Evolutionary conservation across 2,797 vertebrate species (phyloP).

Genomic region (Manis crassicaudata): DNA sequence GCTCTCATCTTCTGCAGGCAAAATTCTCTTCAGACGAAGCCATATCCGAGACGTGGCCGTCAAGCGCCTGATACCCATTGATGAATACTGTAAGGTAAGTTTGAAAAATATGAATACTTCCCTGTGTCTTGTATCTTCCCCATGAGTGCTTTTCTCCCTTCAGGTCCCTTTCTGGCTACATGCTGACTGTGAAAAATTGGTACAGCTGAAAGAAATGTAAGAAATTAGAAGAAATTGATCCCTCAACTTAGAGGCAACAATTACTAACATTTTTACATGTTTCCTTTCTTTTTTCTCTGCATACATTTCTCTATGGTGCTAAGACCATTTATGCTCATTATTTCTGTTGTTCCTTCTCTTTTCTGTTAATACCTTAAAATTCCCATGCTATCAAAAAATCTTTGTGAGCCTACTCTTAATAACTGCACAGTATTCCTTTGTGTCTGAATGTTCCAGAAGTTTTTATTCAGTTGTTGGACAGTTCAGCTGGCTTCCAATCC

Average conservation of each 20-base stretch:
- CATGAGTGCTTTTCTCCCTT: background rate
- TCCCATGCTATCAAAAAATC: background rate
- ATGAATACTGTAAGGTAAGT: constrained; percentile 98
- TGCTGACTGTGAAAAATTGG: background rate
- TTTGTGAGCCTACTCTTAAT: background rate
- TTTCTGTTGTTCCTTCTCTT: background rate
- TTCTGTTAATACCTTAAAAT: background rate
- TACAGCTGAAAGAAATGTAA: background rate
- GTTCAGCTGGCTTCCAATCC: background rate
- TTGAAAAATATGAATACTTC: accelerated
- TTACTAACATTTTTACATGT: background rate
- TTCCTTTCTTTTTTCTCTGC: background rate
- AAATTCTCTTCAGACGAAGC: constrained; percentile 97
- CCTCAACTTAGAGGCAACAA: background rate
- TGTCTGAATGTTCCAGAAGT: background rate
- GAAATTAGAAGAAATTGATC: background rate
- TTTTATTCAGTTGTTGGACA: background rate
- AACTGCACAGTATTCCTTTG: background rate
- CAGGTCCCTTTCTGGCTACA: background rate
- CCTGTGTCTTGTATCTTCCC: background rate
- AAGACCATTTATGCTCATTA: background rate
- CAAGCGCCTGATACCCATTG: constrained; percentile 96
- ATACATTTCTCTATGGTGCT: background rate
- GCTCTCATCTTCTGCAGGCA: constrained; percentile 87
- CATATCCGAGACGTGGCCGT: constrained; percentile 98